Evolutionary conservation across 2,888 invertebrate species (phyloP), one percentile per base, ranked within the genome.

Genomic region (Caenorhabditis wallacei): DNA sequence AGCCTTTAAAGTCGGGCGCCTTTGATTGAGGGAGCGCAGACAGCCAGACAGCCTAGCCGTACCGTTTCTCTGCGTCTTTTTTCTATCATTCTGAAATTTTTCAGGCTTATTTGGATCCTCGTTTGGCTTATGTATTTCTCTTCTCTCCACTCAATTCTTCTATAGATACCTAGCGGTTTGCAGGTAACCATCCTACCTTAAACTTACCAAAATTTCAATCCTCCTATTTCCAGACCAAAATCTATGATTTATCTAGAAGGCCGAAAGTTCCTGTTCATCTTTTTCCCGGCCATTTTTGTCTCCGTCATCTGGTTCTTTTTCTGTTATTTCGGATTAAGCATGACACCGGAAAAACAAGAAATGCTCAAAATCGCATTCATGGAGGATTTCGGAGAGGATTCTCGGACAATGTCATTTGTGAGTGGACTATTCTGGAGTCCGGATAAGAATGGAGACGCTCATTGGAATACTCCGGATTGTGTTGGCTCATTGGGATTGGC

Each of bases 251-350:
- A 75, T 30, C 24, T 75, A 4, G 74, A 75, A 66, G 74, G 74
- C 16, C 56, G 57, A 37, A 64, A 54, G 1, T 20, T 75, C 24
- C 18, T 30, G n/a, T 37, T 75, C 2, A 64, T 75, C 56, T 75
- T 75, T 8, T 1, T 57, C 8, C 74, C 74, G 0, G 64, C 74
- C 1, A 37, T 54, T 11, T 30, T 46, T 11, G 66, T 75, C 22
- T 57, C 64, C n/a, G 51, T 75, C 48, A 57, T 22, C n/a, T 75
- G 74, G 74, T 75, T 75, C 57, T 66, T 66, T 24, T 66, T 64
- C 18, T 75, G 74, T 54, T 66, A 24, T 43, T 75, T 75, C 37
- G 74, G 74, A 22, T 37, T 75, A 11, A 37, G 43, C 7, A 75
- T 75, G 24, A 75, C 74, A 0, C 30, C 26, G 1, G 74, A 56